Evolutionary conservation across 1,140 invertebrate genomes (phyloP).

Genomic region (Episyrphus balteatus): DNA sequence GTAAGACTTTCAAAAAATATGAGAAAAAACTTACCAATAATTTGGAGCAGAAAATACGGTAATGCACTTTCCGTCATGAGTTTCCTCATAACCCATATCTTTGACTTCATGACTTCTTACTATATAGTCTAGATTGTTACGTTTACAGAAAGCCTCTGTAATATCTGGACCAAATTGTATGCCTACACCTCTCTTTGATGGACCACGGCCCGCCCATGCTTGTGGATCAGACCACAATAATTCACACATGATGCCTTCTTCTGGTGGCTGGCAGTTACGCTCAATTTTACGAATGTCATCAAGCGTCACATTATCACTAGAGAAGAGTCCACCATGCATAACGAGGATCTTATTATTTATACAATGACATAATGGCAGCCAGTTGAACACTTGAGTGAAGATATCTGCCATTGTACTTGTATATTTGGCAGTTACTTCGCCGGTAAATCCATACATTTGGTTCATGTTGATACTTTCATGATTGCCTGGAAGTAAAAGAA

Average conservation of each 20-base stretch:
- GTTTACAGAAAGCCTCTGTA: slow-evolving; percentile 72
- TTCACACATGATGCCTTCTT: slow-evolving; percentile 95
- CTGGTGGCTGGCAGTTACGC: slow-evolving; percentile 92
- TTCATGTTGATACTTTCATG: slow-evolving; percentile 98
- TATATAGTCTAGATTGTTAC: slow-evolving; percentile 85
- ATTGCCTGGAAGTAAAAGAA: slow-evolving; percentile 60
- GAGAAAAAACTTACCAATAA: slow-evolving; percentile 81
- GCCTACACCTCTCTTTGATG: slow-evolving; percentile 94
- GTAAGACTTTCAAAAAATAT: background rate
- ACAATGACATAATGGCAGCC: slow-evolving; percentile 90
- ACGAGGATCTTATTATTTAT: slow-evolving; percentile 86
- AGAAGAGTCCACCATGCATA: slow-evolving; percentile 93
- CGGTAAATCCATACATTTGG: slow-evolving; percentile 98
- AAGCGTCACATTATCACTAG: slow-evolving; percentile 77
- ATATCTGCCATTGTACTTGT: slow-evolving; percentile 87
- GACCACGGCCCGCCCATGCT: slow-evolving; percentile 67
- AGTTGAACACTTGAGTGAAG: slow-evolving; percentile 98
- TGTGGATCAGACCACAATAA: slow-evolving; percentile 98
- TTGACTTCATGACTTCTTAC: slow-evolving; percentile 98
- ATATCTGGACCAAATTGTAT: slow-evolving; percentile 98
- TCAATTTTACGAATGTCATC: slow-evolving; percentile 82
- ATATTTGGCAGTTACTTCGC: slow-evolving; percentile 95
- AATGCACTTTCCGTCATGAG: slow-evolving; percentile 88
- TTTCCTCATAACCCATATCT: slow-evolving; percentile 87
- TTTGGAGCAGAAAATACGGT: slow-evolving; percentile 98